Conservation (phyloP, 2,113 vertebrate species). For the Rhineura floridana region DNA sequence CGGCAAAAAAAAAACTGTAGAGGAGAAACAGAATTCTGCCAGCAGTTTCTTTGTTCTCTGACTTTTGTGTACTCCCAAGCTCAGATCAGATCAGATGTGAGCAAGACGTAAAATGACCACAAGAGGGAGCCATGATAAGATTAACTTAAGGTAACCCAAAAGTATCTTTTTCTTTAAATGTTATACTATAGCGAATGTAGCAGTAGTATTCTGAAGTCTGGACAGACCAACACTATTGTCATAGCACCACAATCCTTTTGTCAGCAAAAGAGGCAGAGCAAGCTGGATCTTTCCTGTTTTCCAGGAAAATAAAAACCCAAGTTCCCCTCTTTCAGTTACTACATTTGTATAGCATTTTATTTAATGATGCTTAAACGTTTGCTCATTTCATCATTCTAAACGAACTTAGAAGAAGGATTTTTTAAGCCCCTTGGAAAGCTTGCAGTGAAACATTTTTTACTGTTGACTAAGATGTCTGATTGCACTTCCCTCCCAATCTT, state of each 20-base stretch:
- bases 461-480: background rate
- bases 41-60: too few relatives aligned
- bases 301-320: background rate
- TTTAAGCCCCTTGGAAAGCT: background rate
- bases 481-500: background rate
- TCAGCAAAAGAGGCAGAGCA: background rate
- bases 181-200: background rate
- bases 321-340: background rate
- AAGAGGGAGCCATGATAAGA: background rate
- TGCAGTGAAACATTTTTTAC: constrained; percentile 10
- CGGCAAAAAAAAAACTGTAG: too few relatives aligned
- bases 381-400: background rate
- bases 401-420: constrained; percentile 25
- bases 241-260: background rate
- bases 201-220: background rate
- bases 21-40: background rate
- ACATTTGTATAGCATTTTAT: background rate
- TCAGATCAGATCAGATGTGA: background rate
- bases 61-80: too few relatives aligned
- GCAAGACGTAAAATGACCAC: background rate
- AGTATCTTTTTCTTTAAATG: background rate
- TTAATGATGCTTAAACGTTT: constrained; percentile 44
- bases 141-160: background rate
- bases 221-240: background rate
- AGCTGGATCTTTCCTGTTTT: background rate